Conservation (phyloP, 2,113 vertebrate species). For the Pachycephala philippinensis region DNA sequence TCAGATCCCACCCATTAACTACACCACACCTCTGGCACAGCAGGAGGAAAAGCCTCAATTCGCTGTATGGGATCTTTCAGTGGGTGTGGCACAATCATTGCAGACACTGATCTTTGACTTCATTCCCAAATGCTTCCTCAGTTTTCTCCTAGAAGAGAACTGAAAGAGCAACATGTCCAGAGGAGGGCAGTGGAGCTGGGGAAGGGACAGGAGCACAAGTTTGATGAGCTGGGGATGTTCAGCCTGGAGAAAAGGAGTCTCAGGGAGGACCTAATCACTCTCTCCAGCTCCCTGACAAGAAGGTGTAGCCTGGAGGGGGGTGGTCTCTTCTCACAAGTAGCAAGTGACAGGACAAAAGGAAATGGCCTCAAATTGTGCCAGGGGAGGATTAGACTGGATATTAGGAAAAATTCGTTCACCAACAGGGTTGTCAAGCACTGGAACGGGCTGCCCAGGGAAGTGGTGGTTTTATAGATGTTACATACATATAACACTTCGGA, state of each 20-base stretch:
- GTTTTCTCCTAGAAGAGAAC: neutral
- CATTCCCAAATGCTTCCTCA: neutral
- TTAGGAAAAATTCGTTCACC: neutral
- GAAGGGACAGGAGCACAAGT: neutral
- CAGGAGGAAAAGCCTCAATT: neutral
- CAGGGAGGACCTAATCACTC: too few species aligned
- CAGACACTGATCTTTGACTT: neutral
- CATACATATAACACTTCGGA: neutral
- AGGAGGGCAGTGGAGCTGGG: neutral
- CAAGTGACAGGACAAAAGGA: neutral
- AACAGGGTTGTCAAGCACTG: neutral
- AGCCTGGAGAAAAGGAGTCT: neutral
- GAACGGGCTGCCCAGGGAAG: neutral
- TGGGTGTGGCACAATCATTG: neutral
- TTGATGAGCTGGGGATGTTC: neutral
- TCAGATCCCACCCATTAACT: neutral
- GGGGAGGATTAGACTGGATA: neutral
- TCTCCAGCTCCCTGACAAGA: neutral
- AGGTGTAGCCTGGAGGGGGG: accelerated
- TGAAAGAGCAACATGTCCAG: neutral
- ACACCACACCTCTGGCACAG: neutral
- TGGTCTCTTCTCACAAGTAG: neutral
- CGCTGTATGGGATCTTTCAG: neutral
- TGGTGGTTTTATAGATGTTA: neutral
- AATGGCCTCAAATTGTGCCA: neutral